Evolutionary conservation across 2,888 invertebrate species (phyloP), one percentile per base, ranked within the genome.

Genomic region (Conops quadrifasciatus): DNA sequence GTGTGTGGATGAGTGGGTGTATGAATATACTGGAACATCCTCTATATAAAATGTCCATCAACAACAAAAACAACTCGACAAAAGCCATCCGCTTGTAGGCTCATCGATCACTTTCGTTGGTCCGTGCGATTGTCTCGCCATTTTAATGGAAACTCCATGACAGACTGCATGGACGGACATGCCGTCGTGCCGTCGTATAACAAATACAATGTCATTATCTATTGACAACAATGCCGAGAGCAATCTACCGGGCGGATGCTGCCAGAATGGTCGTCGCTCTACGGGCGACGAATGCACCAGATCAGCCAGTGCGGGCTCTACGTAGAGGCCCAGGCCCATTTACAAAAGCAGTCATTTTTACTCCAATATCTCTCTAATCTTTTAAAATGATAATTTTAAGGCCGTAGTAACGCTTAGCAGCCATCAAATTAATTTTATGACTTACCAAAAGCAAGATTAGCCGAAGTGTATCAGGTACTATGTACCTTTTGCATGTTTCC

Each of bases 171-270:
- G 36, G 9, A 36, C 9, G 36, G 4, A 36, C 24, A 4, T 21
- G 62, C 1, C 43, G n/a, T 4, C 3, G 43, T n/a, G 15, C 15
- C 49, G 49, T 19, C 51, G 51, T 9, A 24, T 64, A 66, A 53
- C 66, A 53, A 66, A 66, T 36, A 59, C 67, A 59, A 58, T 59
- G 67, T 58, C 58, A 67, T 67, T 67, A 67, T 67, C 45, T 28
- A 47, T 45, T 60, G 47, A 60, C 60, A 68, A 60, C 59, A 68
- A 51, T 49, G 49, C 58, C 28, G 30, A 28, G 26, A 59, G 47
- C 26, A 59, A 53, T 24, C 36, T 26, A 36, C 19, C 19, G 30
- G 4, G 24, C 24, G 28, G 24, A 24, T 58, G 16, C 28, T 24
- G 28, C n/a, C n/a, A 19, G 19, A 43, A 13, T 56, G 66, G 66